Conservation (phyloP, 2,888 invertebrate genomes). For the Apocheima hispidaria region DNA sequence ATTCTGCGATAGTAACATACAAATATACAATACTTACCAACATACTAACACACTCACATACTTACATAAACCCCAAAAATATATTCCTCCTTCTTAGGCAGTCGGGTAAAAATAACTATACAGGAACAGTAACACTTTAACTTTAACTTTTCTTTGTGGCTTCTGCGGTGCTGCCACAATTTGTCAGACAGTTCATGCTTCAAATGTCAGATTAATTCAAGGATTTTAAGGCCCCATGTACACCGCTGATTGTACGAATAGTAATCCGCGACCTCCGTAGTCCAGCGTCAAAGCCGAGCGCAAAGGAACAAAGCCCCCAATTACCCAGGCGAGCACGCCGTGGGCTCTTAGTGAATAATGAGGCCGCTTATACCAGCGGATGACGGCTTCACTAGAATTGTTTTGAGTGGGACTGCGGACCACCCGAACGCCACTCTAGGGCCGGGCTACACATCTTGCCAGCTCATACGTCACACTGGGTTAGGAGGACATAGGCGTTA, state of each 20-base stretch:
- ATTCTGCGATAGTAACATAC: too few species aligned
- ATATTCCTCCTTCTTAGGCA: too few species aligned
- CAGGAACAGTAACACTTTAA: too few species aligned
- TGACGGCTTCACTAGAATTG: constrained; percentile 80
- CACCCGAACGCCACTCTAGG: constrained; percentile 58
- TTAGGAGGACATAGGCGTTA: constrained; percentile 30
- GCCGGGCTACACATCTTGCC: constrained; percentile 40
- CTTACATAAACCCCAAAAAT: too few species aligned
- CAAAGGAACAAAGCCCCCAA: constrained; percentile 84
- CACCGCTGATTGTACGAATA: constrained; percentile 80
- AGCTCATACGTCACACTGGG: constrained; percentile 42
- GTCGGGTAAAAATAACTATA: too few species aligned
- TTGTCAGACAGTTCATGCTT: constrained; percentile 71
- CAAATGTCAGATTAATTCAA: constrained; percentile 78
- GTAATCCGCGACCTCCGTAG: constrained; percentile 71
- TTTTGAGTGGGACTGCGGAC: constrained; percentile 74
- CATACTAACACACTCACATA: too few species aligned
- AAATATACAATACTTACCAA: too few species aligned
- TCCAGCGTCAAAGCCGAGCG: constrained; percentile 77
- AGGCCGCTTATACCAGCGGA: constrained; percentile 79
- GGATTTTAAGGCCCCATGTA: constrained; percentile 53
- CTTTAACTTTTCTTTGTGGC: too few species aligned
- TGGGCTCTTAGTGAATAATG: constrained; percentile 86
- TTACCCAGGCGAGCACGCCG: constrained; percentile 82
- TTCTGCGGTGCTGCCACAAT: too few species aligned